These are phyloP conservation scores for Sphenodon punctatus DNA, from an alignment of 2,797 vertebrate genomes.

Conservation along the genomic window DNA sequence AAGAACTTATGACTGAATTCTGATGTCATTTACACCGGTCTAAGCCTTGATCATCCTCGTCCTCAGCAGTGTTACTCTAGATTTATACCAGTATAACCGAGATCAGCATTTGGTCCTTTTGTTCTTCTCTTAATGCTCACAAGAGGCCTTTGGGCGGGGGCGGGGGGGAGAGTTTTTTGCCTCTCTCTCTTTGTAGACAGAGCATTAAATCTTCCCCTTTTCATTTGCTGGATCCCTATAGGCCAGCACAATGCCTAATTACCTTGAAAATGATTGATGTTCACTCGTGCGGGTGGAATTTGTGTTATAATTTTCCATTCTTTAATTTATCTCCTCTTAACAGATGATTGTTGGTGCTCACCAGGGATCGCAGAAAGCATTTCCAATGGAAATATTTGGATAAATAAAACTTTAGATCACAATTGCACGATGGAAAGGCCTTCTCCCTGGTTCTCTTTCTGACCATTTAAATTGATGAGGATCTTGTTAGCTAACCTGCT, in stretches of 20 bases:
- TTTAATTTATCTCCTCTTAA: conserved; percentile 68
- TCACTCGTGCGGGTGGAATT: conserved; percentile 56
- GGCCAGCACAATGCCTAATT: conserved; percentile 58
- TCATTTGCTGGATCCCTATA: conserved; percentile 36
- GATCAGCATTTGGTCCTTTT: not conserved
- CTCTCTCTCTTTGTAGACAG: conserved; percentile 3
- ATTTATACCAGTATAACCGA: conserved; percentile 5
- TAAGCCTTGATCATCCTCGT: conserved; percentile 23
- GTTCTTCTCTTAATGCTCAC: conserved; percentile 20
- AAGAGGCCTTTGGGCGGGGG: conserved; percentile 25
- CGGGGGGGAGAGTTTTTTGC: conserved; percentile 2
- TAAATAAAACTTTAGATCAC: conserved; percentile 55
- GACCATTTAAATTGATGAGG: not conserved
- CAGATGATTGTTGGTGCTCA: conserved; percentile 59
- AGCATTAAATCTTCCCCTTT: conserved; percentile 57
- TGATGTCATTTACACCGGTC: conserved; percentile 37
- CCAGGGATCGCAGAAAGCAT: conserved; percentile 37
- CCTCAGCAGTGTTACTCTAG: conserved; percentile 9
- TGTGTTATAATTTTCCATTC: conserved; percentile 56
- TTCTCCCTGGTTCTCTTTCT: conserved; percentile 42
- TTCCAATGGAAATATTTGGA: conserved; percentile 59
- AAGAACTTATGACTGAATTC: conserved; percentile 37
- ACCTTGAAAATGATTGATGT: conserved; percentile 59
- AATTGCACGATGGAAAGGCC: conserved; percentile 37
- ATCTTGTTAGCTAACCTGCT: not conserved